These are phyloP conservation scores for Catonia carolina DNA, from an alignment of 2,888 invertebrate species.

Conservation along the genomic window DNA sequence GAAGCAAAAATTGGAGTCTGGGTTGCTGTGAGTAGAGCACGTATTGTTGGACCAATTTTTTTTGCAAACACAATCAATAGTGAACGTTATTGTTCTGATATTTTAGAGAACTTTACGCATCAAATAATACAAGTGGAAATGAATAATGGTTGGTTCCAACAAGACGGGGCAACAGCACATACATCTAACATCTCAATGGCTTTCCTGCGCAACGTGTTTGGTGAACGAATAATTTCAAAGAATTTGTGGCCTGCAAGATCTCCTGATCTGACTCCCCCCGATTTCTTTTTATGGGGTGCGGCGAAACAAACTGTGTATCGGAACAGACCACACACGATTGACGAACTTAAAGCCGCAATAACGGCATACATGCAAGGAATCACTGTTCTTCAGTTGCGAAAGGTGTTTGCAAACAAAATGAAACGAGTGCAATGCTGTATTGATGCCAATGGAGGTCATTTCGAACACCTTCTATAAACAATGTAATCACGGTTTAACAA, in stretches of 20 bases:
- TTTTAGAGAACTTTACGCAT: background rate
- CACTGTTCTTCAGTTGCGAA: background rate
- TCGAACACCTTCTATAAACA: background rate
- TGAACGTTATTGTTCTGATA: background rate
- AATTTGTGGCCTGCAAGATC: background rate
- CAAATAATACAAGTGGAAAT: background rate
- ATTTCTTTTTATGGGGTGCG: background rate
- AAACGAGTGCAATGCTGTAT: background rate
- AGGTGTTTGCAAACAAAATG: background rate
- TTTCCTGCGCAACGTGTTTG: background rate
- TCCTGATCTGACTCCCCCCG: background rate
- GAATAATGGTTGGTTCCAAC: no score
- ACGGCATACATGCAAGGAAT: background rate
- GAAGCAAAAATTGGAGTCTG: background rate
- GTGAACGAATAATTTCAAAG: slow-evolving; percentile 1
- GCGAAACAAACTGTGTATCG: background rate
- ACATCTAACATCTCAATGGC: background rate
- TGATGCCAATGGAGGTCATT: background rate
- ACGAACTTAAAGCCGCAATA: background rate
- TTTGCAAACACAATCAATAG: background rate
- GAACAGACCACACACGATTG: background rate
- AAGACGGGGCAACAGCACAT: no score
- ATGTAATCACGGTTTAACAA: no score
- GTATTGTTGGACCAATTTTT: background rate
- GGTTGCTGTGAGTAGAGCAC: no score